Conservation (phyloP, 2,888 invertebrate species). For the Lasioglossum marginatum region DNA sequence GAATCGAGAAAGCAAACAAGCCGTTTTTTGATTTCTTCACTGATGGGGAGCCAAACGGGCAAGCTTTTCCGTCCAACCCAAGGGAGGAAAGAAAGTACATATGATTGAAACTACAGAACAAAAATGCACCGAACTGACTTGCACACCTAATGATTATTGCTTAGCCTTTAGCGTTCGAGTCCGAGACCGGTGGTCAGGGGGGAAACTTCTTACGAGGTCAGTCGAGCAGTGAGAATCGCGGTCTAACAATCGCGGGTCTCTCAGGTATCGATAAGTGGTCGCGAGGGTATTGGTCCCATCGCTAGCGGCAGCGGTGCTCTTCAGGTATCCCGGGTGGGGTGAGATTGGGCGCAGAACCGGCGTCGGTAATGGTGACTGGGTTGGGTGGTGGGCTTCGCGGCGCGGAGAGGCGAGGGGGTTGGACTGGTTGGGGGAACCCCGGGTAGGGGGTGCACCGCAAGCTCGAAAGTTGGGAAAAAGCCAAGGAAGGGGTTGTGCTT, state of each 20-base stretch:
- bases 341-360: conserved; percentile 59
- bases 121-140: no score
- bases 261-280: conserved; percentile 36
- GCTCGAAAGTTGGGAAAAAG: conserved; percentile 77
- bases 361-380: conserved; percentile 63
- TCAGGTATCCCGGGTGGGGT: conserved; percentile 45
- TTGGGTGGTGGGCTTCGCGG: conserved; percentile 36
- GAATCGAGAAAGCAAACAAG: no score
- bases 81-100: no score
- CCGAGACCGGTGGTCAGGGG: background rate
- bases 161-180: background rate
- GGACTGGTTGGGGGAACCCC: background rate
- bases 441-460: conserved; percentile 64
- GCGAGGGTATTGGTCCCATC: conserved; percentile 59
- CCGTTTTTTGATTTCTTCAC: no score
- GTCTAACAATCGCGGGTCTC: conserved; percentile 26
- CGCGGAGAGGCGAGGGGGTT: background rate
- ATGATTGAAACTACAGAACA: no score
- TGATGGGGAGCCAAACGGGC: no score
- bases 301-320: conserved; percentile 36
- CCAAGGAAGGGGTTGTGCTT: conserved; percentile 78
- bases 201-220: background rate
- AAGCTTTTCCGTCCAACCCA: no score
- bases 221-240: background rate
- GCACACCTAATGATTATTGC: background rate